These are phyloP conservation scores for Hormiphora californensis DNA, from an alignment of 37 sponge, comb jelly and placozoan species.

Conservation along the genomic window DNA sequence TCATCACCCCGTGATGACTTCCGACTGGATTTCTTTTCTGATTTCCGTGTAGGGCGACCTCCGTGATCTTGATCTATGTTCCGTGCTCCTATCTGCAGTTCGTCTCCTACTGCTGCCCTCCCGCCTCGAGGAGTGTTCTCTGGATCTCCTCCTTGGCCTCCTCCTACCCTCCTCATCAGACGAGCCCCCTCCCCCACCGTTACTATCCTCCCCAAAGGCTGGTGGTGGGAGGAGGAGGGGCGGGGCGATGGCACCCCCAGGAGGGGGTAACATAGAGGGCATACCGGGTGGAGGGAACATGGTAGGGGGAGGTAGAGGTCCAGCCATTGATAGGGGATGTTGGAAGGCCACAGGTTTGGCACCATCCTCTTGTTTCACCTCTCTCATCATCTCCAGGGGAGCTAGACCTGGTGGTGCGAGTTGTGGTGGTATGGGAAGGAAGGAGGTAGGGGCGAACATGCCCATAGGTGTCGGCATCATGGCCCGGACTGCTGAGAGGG, in stretches of 20 bases:
- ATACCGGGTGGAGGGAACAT: constrained; percentile 47
- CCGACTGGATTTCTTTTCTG: too few species aligned
- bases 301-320: constrained; percentile 19
- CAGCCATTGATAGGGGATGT: constrained; percentile 1
- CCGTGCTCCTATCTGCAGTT: constrained; percentile 37
- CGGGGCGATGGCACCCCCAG: constrained; percentile 30
- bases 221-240: constrained; percentile 40
- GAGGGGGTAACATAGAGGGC: constrained; percentile 47
- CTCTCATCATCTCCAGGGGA: background rate
- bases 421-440: constrained; percentile 39
- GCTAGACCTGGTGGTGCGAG: constrained; percentile 28
- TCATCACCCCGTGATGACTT: constrained; percentile 34
- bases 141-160: constrained; percentile 4
- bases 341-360: background rate
- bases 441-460: background rate
- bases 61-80: constrained; percentile 30
- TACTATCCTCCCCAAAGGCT: constrained; percentile 32
- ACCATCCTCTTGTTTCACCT: constrained; percentile 38
- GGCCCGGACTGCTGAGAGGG: background rate
- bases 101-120: background rate
- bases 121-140: background rate
- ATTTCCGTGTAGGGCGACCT: constrained; percentile 26
- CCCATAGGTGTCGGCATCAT: background rate
- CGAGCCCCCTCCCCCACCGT: background rate
- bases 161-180: background rate